Evolutionary conservation across 2,888 invertebrate genomes (phyloP), one percentile per base, ranked within the genome.

Genomic region (Acanthococcus lagerstroemiae): DNA sequence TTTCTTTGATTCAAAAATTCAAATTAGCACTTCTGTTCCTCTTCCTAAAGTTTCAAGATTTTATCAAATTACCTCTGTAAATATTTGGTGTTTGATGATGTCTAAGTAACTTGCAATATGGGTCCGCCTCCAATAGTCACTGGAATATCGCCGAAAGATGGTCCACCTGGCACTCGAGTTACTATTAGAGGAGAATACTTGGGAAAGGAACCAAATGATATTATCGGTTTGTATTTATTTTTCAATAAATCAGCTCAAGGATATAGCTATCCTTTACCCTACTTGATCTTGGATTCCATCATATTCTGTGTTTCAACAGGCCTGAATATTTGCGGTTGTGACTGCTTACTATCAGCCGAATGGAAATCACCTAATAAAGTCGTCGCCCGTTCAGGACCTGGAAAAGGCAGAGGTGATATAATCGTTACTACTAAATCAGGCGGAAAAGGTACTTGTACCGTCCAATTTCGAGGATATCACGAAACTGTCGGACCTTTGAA

Each of bases 331-430:
- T 97, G 97, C 78, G 95, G 92, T 0, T 89, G 90, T 71, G 96
- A 99, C 74, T 97, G 97, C 74, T 78, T 94, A 27, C 77, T 97
- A 65, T 91, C 95, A 15, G 94, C 95, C 0, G 96, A 97, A 81
- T 99, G 99, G 99, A 93, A 95, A 74, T 94, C 95, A 1, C 83
- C 88, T 30, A 97, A 95, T 75, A 99, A 99, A 80, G 95, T 99
- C 69, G 86, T 95, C 58, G 96, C 96, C 0, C 84, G 97, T 67
- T 91, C 95, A 4, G 96, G 96, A 0, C 88, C 91, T 1, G 90
- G 90, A 27, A 91, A 91, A 75, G 90, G 91, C 4, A 83, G 87
- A 69, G 95, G 95, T 1, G 95, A 96, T 75, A 90, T 95, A 67
- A 86, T 94, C 73, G 87, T 94, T 0, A 88, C 87, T 0, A 96